A percentile compares a stretch with the other conserved stretches of the same genome.
Conservation (phyloP, 2,113 vertebrate genomes). For the Halichoerus grypus region DNA sequence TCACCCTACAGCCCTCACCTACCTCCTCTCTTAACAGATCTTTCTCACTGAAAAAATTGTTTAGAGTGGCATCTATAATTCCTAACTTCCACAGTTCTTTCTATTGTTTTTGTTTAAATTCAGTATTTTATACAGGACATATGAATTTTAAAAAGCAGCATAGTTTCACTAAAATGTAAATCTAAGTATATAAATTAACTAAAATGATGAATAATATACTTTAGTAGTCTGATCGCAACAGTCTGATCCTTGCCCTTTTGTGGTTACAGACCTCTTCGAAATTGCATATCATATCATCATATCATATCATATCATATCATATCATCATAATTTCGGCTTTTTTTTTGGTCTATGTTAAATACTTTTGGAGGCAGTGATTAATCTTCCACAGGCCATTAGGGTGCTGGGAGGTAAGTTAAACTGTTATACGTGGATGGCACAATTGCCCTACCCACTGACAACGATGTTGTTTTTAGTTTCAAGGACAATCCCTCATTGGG, state of each 20-base stretch:
- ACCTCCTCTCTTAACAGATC: background rate
- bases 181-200: background rate
- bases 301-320: background rate
- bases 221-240: background rate
- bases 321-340: background rate
- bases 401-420: slow-evolving; percentile 1
- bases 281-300: background rate
- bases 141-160: background rate
- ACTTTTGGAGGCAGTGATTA: slow-evolving; percentile 3
- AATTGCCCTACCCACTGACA: background rate
- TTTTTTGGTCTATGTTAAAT: background rate
- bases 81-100: background rate
- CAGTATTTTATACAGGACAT: background rate
- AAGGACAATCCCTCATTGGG: background rate
- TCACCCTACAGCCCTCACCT: background rate
- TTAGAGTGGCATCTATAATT: background rate
- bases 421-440: background rate
- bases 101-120: background rate
- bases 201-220: background rate
- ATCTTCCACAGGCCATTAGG: background rate
- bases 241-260: background rate
- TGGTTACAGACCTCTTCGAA: slow-evolving; percentile 36
- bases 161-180: background rate
- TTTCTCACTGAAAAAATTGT: background rate
- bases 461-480: background rate